Evolutionary conservation across 35 echinoderm and acorn worm genomes (phyloP), one percentile per base, ranked within the genome.

Genomic region (Ptychodera flava): DNA sequence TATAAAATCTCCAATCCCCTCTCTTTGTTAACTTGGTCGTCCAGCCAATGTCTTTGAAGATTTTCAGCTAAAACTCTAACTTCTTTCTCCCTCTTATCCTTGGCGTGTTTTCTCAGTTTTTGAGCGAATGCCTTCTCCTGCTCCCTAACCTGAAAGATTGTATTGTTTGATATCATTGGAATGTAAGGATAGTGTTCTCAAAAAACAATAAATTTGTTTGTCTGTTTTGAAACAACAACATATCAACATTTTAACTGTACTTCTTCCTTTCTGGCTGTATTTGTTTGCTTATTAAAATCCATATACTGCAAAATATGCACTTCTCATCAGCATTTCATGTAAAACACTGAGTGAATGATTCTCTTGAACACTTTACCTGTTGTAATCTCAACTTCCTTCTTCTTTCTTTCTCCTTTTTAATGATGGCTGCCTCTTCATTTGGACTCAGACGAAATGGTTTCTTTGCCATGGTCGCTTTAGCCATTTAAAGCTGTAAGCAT

Each of bases 111-210:
- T 76, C 92, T 35, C 31, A 97, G 35, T 36, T 88, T 85, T 32
- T 87, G 86, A 78, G 94, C 94, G 86, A 97, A 97, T 0, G 75
- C 30, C 36, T 89, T 88, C 33, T 97, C 94, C 80, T 97, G 94
- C 36, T 97, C 94, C 28, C 94, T 82, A 1, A 97, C 94, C 94
- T 95, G 78, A 64, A 64, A 64, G 22, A n/a, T n/a, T n/a, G n/a
- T n/a, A n/a, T n/a, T n/a, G n/a, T n/a, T n/a, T n/a, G n/a, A n/a
- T n/a, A n/a, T n/a, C n/a, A n/a, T n/a, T n/a, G n/a, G n/a, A n/a
- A n/a, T n/a, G n/a, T n/a, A n/a, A n/a, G n/a, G n/a, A n/a, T n/a
- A n/a, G n/a, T n/a, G n/a, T n/a, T n/a, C n/a, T n/a, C n/a, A n/a
- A n/a, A n/a, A n/a, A n/a, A n/a, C n/a, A n/a, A n/a, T n/a, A n/a